Percentiles rank a stretch among this genome's conserved stretches.
Evolutionary conservation across 2,888 invertebrate genomes (phyloP).

Genomic region (Myopa tessellatipennis): DNA sequence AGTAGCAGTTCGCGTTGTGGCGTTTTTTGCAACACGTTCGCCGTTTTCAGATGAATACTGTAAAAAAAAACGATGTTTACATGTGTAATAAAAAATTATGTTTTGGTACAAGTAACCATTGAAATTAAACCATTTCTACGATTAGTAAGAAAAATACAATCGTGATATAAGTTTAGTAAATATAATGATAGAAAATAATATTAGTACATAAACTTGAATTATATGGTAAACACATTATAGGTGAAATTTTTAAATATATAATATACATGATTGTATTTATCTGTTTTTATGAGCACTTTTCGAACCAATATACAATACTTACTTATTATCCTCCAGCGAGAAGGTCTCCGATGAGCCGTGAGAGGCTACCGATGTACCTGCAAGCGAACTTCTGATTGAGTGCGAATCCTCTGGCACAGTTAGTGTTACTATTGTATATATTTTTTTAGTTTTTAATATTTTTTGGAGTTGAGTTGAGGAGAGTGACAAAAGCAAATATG

Average conservation of each 20-base stretch:
- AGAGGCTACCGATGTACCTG: constrained; percentile 68
- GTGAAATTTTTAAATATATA: too few relatives aligned
- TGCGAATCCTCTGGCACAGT: constrained; percentile 67
- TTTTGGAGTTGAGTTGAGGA: constrained; percentile 31
- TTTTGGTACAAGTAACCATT: background rate
- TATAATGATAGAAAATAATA: background rate
- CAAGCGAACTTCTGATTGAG: constrained; percentile 68
- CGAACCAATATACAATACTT: constrained; percentile 44
- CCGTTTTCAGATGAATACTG: constrained; percentile 65
- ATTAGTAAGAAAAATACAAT: too few relatives aligned
- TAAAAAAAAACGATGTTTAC: background rate
- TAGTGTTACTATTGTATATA: constrained; percentile 62
- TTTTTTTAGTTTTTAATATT: constrained; percentile 44
- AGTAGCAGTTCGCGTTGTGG: constrained; percentile 62
- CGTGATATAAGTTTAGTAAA: too few relatives aligned
- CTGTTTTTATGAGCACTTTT: too few relatives aligned
- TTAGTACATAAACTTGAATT: too few relatives aligned
- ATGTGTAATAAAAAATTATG: background rate
- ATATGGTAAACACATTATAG: too few relatives aligned
- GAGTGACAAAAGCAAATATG: constrained; percentile 35
- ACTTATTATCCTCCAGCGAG: constrained; percentile 68
- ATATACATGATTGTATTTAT: too few relatives aligned
- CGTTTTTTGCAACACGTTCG: constrained; percentile 63
- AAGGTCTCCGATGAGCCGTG: constrained; percentile 67
- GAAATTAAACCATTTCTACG: too few relatives aligned